These are phyloP conservation scores for Myotis findleyi DNA, from an alignment of 2,797 vertebrate species.

Conservation along the genomic window DNA sequence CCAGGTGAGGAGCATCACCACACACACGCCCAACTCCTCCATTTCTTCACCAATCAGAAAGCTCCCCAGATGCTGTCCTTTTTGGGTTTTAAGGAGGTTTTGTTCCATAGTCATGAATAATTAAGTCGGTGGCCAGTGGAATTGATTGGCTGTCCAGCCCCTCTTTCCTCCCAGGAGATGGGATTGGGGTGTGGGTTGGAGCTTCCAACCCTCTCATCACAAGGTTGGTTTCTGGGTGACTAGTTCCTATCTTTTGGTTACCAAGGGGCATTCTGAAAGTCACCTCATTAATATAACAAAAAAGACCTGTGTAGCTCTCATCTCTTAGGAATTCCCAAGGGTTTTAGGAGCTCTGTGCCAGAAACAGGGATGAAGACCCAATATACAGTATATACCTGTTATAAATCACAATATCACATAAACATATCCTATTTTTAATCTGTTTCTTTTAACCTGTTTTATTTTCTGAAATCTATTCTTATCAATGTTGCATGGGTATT, in stretches of 20 bases:
- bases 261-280: neutral
- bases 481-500: neutral
- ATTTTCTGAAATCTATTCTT: neutral
- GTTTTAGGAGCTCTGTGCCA: neutral
- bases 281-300: neutral
- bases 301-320: neutral
- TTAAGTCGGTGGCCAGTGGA: neutral
- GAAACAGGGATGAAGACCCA: neutral
- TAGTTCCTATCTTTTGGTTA: neutral
- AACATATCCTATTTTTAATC: neutral
- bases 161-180: neutral
- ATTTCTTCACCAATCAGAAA: neutral
- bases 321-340: neutral
- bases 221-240: neutral
- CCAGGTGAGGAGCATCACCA: no score
- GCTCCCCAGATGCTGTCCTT: neutral
- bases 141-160: neutral
- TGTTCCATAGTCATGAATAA: neutral
- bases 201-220: neutral
- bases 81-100: neutral
- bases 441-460: neutral
- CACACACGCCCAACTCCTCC: neutral
- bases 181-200: no score
- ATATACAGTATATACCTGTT: neutral
- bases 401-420: neutral